These are phyloP conservation scores for Corapipo altera DNA, from an alignment of 2,113 vertebrate species.

Conservation along the genomic window DNA sequence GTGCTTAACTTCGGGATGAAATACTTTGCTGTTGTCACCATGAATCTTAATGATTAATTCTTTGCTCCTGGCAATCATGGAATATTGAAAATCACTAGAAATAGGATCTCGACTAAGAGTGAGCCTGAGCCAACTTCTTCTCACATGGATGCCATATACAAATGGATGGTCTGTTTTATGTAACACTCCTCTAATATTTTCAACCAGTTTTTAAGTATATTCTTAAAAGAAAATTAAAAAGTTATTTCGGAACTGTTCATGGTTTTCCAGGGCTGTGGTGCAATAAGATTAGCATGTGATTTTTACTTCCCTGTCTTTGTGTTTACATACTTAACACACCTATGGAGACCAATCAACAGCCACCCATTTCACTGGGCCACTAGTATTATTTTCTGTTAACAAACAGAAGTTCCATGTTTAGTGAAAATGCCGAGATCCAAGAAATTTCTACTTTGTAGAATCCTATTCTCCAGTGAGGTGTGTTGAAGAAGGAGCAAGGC, in stretches of 20 bases:
- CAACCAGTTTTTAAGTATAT: not conserved
- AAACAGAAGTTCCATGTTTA: not conserved
- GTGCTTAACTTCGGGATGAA: not conserved
- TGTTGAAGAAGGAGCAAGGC: not conserved
- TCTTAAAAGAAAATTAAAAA: not conserved
- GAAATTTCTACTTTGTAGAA: not conserved
- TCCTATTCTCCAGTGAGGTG: not conserved
- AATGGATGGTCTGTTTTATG: not conserved
- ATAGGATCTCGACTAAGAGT: not conserved
- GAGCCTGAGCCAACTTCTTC: not conserved
- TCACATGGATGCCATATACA: not conserved
- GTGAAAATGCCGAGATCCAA: not conserved
- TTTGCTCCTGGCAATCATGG: slow-evolving; percentile 14
- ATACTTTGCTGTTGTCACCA: not conserved
- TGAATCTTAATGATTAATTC: slow-evolving; percentile 38
- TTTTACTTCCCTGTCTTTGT: not conserved
- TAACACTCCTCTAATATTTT: not conserved
- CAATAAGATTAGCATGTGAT: not conserved
- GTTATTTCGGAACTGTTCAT: not conserved
- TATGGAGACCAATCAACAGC: not conserved
- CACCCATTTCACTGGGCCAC: not conserved
- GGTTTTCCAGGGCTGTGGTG: not conserved
- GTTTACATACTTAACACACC: not conserved
- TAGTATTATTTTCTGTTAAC: not conserved
- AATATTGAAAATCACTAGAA: slow-evolving; percentile 39